phyloP scores from a whole-genome alignment of 2,797 vertebrate species.

The Sebastes steindachneri region DNA sequence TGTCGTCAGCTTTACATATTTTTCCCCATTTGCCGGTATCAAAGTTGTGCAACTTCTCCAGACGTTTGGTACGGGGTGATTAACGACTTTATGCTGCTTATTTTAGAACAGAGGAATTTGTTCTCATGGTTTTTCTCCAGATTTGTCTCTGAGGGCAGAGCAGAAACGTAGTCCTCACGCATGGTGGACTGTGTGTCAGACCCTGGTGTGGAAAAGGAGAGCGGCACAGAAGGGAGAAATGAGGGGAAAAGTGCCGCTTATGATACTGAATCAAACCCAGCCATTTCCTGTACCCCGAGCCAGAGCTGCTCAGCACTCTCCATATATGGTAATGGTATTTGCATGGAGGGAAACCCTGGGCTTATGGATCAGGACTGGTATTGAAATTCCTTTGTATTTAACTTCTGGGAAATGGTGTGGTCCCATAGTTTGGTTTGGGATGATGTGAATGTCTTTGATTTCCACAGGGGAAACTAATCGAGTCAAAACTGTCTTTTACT shows the following conservation, averaged over 20 bases:
- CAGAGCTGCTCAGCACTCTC: slow-evolving; percentile 76
- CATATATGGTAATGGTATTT: slow-evolving; percentile 91
- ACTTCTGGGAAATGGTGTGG: slow-evolving; percentile 71
- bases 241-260: slow-evolving; percentile 75
- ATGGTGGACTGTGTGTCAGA: slow-evolving; percentile 59
- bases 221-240: slow-evolving; percentile 58
- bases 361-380: slow-evolving; percentile 79
- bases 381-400: slow-evolving; percentile 81
- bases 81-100: slow-evolving; percentile 22
- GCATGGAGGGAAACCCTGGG: slow-evolving; percentile 77
- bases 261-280: slow-evolving; percentile 87
- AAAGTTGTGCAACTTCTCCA: slow-evolving; percentile 4
- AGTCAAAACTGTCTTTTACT: neutral
- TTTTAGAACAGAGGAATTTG: slow-evolving; percentile 36
- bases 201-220: slow-evolving; percentile 60
- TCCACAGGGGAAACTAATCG: slow-evolving; percentile 6
- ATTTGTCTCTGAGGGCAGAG: slow-evolving; percentile 28
- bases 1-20: neutral
- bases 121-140: slow-evolving; percentile 43
- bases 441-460: slow-evolving; percentile 7
- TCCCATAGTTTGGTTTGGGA: slow-evolving; percentile 62
- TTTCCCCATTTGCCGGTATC: neutral
- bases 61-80: slow-evolving; percentile 9
- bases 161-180: slow-evolving; percentile 27
- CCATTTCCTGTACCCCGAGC: slow-evolving; percentile 84